Evolutionary conservation across 2,888 invertebrate genomes (phyloP), one percentile per base, ranked within the genome.

Genomic region (Eucera pruinosa): DNA sequence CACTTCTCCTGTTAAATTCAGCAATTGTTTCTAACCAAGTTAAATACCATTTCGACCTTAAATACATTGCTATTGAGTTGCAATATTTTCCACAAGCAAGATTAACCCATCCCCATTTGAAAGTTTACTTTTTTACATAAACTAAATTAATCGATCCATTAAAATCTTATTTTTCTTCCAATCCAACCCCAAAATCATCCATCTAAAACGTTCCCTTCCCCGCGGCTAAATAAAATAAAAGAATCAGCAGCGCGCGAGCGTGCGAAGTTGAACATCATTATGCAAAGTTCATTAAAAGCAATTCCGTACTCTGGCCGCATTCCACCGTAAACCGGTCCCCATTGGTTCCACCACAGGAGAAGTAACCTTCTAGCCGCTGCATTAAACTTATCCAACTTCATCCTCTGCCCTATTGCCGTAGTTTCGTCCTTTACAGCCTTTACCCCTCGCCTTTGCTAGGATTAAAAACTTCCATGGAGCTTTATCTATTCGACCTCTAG

Each of bases 221-320:
- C 3, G 0, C 43, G 11, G 4, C 5, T 47, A 41, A 65, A 45
- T 47, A 43, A n/a, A n/a, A n/a, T n/a, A n/a, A n/a, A n/a, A n/a
- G n/a, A n/a, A n/a, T n/a, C n/a, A n/a, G n/a, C n/a, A n/a, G n/a
- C n/a, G n/a, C n/a, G n/a, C n/a, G n/a, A n/a, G n/a, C n/a, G 33
- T 30, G 33, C 33, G 57, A 69, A 67, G 76, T 82, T 83, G 82
- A 83, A 82, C 86, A 86, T 86, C 84, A 88, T 90, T 90, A 89
- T 89, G 89, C 87, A 88, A 90, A 90, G 88, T 90, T 90, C 90
- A 89, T 90, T 90, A 90, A 89, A 90, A 88, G 83, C 86, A 80
- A 82, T 83, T 86, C 83, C 82, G 80, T 80, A 75, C 78, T 78
- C 80, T 67, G 66, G 65, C 70, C 52, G 57, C 64, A 79, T 30